phyloP scores from a whole-genome alignment of 2,113 vertebrate genomes.

The Oreochromis tanganicae region DNA sequence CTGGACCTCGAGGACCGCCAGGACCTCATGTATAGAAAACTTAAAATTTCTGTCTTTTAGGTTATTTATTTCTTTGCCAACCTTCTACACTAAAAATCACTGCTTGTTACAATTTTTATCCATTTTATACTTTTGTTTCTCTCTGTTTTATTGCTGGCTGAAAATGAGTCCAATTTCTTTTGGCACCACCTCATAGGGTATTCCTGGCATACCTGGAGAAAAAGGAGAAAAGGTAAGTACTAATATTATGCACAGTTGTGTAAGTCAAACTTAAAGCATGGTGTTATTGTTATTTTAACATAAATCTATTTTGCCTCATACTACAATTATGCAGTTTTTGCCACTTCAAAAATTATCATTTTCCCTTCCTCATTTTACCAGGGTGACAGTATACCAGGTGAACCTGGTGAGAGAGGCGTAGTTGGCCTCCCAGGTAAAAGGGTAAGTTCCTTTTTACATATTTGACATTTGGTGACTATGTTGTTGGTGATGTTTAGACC shows the following conservation, averaged over 20 bases:
- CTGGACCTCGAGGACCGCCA: conserved; percentile 64
- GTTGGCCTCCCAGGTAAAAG: conserved; percentile 73
- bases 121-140: not conserved
- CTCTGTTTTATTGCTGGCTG: not conserved
- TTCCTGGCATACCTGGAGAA: conserved; percentile 67
- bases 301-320: not conserved
- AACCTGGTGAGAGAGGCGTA: conserved; percentile 73
- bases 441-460: conserved; percentile 47
- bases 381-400: conserved; percentile 76
- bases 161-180: not conserved
- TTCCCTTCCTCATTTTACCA: conserved; percentile 16
- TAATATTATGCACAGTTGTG: not conserved
- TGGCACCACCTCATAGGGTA: conserved; percentile 62
- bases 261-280: not conserved
- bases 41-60: not conserved
- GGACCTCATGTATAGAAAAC: conserved; percentile 71
- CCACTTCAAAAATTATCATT: not conserved
- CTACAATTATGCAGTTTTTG: not conserved
- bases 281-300: not conserved
- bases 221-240: conserved; percentile 81
- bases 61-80: not conserved
- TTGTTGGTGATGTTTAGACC: not conserved
- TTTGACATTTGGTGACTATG: not conserved
- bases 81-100: not conserved
- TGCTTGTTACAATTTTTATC: not conserved